Evolutionary conservation across 2,113 vertebrate genomes (phyloP), one percentile per base, ranked within the genome.

Genomic region (Bucco capensis): DNA sequence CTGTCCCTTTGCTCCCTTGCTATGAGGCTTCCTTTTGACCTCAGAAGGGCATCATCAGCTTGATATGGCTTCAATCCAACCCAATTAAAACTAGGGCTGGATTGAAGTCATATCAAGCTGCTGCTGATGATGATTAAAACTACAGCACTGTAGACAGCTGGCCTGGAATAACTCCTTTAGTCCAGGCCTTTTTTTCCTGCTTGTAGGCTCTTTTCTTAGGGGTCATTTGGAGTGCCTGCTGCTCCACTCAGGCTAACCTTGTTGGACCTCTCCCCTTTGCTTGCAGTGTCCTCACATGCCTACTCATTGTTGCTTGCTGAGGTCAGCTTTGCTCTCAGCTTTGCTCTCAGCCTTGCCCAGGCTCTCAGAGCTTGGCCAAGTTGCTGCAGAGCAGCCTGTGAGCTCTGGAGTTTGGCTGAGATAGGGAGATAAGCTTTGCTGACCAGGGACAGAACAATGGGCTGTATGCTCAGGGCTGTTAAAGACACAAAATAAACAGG

Each of bases 21-120:
- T 69, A 21, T 0, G 35, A 76, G 83, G 90, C 71, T 44, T 67
- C 69, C 60, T 65, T 88, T 77, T 83, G 49, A 94, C 90, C 73
- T 64, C 72, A 44, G 69, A 77, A 62, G 9, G 49, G 64, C 82
- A 92, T 70, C 71, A 87, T 73, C 85, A 81, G 76, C 83, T 86
- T 64, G 80, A 74, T 67, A 86, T 86, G 83, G 92, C 83, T 91
- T 31, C 58, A 80, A 95, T 91, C 72, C 88, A 93, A 86, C 5
- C 83, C 89, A 82, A 92, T 95, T 86, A 90, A 94, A 93, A 91
- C n/a, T n/a, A n/a, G n/a, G n/a, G n/a, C n/a, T n/a, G n/a, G n/a
- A n/a, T n/a, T n/a, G n/a, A n/a, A n/a, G n/a, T n/a, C n/a, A n/a
- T n/a, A n/a, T n/a, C n/a, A n/a, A n/a, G n/a, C n/a, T n/a, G n/a